These are phyloP conservation scores for Taurulus bubalis DNA, from an alignment of 2,113 vertebrate genomes.

Conservation along the genomic window DNA sequence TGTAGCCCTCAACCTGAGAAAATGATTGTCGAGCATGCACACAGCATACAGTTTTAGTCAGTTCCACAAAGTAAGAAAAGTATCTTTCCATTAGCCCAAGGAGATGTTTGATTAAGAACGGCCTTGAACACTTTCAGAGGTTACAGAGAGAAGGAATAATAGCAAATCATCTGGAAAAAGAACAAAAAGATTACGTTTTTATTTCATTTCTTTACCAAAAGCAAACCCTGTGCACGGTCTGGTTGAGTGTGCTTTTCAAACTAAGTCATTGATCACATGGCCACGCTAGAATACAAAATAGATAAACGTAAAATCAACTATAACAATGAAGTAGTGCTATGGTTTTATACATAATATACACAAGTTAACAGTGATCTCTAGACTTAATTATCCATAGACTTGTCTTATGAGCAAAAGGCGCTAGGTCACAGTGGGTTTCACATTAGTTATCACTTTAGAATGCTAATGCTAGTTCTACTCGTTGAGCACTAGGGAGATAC, in stretches of 20 bases:
- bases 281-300: conserved; percentile 77
- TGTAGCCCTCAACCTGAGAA: conserved; percentile 79
- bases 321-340: conserved; percentile 77
- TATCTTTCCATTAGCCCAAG: conserved; percentile 21
- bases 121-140: conserved; percentile 48
- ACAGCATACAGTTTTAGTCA: conserved; percentile 71
- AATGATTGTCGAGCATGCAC: conserved; percentile 84
- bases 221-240: conserved; percentile 70
- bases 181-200: conserved; percentile 9
- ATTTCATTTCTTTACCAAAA: conserved; percentile 31
- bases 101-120: conserved; percentile 53
- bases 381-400: conserved; percentile 67
- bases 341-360: conserved; percentile 84
- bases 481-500: conserved; percentile 59
- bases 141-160: conserved; percentile 45
- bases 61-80: conserved; percentile 50
- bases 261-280: conserved; percentile 74
- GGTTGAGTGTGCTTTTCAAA: conserved; percentile 61
- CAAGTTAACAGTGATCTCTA: conserved; percentile 77
- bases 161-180: conserved; percentile 38
- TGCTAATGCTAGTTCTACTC: conserved; percentile 71
- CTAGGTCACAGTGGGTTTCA: conserved; percentile 79
- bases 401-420: conserved; percentile 69
- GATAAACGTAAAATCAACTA: conserved; percentile 70
- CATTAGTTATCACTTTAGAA: conserved; percentile 68